Base-by-base conservation (phyloP, 2,888 invertebrate genomes). In the Cactoblastis cactorum region DNA sequence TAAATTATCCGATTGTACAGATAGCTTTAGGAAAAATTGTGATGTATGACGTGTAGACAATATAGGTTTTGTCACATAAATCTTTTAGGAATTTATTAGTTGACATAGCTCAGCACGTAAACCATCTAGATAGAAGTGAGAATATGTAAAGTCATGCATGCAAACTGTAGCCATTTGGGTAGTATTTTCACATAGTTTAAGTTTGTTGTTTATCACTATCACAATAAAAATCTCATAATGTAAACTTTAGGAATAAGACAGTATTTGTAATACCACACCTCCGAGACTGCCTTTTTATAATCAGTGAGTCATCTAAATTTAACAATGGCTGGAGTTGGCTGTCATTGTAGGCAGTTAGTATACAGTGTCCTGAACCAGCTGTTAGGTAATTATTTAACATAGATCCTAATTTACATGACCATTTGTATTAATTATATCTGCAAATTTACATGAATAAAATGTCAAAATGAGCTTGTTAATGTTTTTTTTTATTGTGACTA, bases 41-140 rank as follows among this genome's bases (percentile, higher is more conserved):
- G 90, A 90, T 90, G 90, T 90, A 90, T 86, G 90, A 89, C 84
- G 80, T 83, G 83, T 90, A 90, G 90, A 90, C 90, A 88, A 90
- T 90, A 89, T 89, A 88, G 85, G 79, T 78, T 81, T 85, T 86
- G 84, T 89, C 90, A 85, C 85, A 85, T 84, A 80, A 80, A 83
- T 78, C 77, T 80, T 70, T 79, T 84, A 84, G 83, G 75, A 80
- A 77, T 78, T 79, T 71, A 70, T 71, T 88, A 88, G 85, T 80
- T 79, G 67, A 80, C 77, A 80, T 88, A 84, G 84, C 69, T 80
- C 74, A 77, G 87, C 87, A 89, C 87, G 71, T 74, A 73, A 76
- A 77, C 79, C 77, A 79, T 80, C 73, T 73, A 83, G 69, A 72
- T 73, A 83, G 69, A 72, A 76, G 77, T 78, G 85, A 78, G 71